Conservation (phyloP, 2,113 vertebrate genomes). For the Oncorhynchus gorbuscha region DNA sequence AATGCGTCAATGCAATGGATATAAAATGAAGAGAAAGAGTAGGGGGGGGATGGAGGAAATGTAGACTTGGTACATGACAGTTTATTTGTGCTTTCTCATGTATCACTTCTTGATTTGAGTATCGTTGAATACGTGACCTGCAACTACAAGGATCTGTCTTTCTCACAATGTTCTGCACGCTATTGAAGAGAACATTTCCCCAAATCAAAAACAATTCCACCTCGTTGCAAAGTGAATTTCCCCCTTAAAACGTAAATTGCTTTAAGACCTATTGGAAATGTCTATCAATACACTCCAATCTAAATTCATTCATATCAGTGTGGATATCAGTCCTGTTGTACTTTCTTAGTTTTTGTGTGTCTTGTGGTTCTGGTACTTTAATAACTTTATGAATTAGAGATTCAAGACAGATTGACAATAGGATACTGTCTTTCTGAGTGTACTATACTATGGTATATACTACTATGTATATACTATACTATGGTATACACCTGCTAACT, state of each 20-base stretch:
- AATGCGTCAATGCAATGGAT: too few species aligned
- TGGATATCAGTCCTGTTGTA: conserved; percentile 8
- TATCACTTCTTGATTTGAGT: background rate
- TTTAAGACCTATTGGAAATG: background rate
- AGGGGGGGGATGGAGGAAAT: background rate
- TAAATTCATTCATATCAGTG: background rate
- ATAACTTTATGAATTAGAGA: background rate
- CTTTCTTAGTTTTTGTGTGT: background rate
- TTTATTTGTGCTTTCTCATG: background rate
- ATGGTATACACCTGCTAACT: background rate
- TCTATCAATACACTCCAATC: background rate
- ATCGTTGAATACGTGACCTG: background rate
- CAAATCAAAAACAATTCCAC: too few species aligned
- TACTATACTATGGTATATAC: background rate
- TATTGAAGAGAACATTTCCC: background rate
- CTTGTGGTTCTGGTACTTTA: background rate
- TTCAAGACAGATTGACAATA: background rate
- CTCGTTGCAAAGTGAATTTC: too few species aligned
- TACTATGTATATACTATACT: background rate
- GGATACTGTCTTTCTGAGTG: background rate
- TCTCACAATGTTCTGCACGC: background rate
- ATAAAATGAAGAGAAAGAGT: background rate
- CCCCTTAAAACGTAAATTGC: background rate
- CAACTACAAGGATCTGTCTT: background rate
- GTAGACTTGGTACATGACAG: background rate